These are phyloP conservation scores for Rhinella marina DNA, from an alignment of 2,797 vertebrate species.

Conservation along the genomic window DNA sequence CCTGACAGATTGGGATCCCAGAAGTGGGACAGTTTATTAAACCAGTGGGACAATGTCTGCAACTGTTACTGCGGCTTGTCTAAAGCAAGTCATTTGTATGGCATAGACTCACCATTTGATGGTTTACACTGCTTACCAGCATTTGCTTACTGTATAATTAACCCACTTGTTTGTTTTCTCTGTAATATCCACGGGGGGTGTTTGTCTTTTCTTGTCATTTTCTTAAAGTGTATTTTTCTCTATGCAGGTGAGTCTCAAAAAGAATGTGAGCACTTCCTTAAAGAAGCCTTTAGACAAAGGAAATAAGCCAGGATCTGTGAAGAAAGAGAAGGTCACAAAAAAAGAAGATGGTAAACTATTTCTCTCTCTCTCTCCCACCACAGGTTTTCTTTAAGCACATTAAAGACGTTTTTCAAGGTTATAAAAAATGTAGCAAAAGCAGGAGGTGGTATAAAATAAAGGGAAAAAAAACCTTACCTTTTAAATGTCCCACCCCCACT, in stretches of 20 bases:
- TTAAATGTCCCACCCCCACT: too few species aligned
- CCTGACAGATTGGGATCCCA: too few species aligned
- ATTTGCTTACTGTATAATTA: background rate
- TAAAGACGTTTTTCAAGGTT: background rate
- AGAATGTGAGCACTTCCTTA: constrained; percentile 79
- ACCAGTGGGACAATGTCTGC: too few species aligned
- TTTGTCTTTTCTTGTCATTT: background rate
- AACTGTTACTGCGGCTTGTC: too few species aligned
- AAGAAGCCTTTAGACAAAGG: constrained; percentile 85
- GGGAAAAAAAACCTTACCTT: too few species aligned
- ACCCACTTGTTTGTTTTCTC: background rate
- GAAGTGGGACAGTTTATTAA: too few species aligned
- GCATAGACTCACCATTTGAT: too few species aligned
- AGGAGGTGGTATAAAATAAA: too few species aligned
- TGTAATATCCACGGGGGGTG: background rate
- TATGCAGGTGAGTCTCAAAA: constrained; percentile 82
- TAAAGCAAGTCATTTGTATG: too few species aligned
- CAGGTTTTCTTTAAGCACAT: background rate
- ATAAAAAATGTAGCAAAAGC: too few species aligned
- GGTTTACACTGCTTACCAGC: background rate
- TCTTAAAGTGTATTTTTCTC: constrained; percentile 34
- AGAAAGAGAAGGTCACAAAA: constrained; percentile 82
- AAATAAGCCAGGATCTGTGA: constrained; percentile 85
- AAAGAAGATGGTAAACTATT: constrained; percentile 80
- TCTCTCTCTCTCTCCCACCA: background rate